Percentiles rank a stretch among this genome's conserved stretches.
phyloP scores from a whole-genome alignment of 2,888 invertebrate species.

The Patella depressa region DNA sequence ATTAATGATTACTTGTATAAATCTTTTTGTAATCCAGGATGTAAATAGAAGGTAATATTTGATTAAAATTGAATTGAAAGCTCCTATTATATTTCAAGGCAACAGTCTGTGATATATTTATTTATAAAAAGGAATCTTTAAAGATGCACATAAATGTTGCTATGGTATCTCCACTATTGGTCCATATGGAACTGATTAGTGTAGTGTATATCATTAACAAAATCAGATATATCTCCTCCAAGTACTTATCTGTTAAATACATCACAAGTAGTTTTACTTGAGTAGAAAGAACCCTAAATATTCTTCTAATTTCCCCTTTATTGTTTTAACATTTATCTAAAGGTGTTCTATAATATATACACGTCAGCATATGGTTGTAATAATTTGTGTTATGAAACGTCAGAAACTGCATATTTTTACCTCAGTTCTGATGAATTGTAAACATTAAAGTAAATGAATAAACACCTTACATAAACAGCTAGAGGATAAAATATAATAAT shows the following conservation, averaged over 20 bases:
- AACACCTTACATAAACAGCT: neutral
- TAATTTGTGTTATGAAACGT: neutral
- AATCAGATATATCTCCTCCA: neutral
- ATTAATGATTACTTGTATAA: no score
- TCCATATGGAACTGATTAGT: neutral
- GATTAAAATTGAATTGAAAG: neutral
- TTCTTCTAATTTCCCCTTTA: neutral
- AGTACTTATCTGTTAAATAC: neutral
- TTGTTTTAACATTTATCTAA: neutral
- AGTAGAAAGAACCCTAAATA: neutral
- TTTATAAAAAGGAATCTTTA: neutral
- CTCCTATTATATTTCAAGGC: neutral
- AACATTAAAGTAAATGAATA: neutral
- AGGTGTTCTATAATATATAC: conserved; percentile 1
- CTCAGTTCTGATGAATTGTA: neutral
- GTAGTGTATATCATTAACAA: neutral
- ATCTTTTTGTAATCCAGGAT: neutral
- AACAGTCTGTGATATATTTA: neutral
- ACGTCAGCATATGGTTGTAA: neutral
- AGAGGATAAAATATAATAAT: no score
- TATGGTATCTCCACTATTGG: neutral
- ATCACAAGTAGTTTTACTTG: neutral
- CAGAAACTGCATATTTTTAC: conserved; percentile 9
- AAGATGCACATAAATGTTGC: no score
- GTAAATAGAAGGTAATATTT: neutral